Percentiles rank a stretch among this genome's conserved stretches.
Evolutionary conservation across 2,888 invertebrate genomes (phyloP).

Genomic region (Lutraria lutraria): DNA sequence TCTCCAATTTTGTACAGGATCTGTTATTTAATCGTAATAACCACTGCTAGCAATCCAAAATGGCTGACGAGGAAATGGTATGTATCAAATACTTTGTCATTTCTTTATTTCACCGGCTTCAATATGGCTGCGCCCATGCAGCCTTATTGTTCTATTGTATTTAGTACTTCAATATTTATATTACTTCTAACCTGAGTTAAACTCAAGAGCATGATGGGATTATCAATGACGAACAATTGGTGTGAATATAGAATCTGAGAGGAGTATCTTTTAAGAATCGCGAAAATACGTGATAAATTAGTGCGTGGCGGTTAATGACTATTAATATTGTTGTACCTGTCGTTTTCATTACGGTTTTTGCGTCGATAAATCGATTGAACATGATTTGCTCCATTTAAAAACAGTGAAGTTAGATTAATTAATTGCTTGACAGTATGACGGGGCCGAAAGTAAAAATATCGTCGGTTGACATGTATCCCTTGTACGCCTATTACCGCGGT

Average conservation of each 20-base stretch:
- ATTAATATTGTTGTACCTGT: not conserved
- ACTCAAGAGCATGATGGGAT: too few species aligned
- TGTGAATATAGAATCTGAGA: not conserved
- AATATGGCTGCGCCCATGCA: slow-evolving; percentile 68
- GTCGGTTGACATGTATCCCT: too few species aligned
- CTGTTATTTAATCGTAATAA: not conserved
- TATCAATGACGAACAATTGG: too few species aligned
- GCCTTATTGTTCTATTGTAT: too few species aligned
- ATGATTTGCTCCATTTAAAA: too few species aligned
- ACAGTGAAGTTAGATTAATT: too few species aligned
- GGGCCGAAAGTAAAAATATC: too few species aligned
- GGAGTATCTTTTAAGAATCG: not conserved
- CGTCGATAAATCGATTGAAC: too few species aligned
- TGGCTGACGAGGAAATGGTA: slow-evolving; percentile 76
- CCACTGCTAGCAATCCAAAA: slow-evolving; percentile 29
- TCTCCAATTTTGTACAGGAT: not conserved
- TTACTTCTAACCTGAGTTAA: not conserved
- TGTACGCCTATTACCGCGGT: too few species aligned
- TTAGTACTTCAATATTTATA: not conserved
- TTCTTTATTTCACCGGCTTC: not conserved
- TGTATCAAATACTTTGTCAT: slow-evolving; percentile 30
- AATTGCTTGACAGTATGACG: too few species aligned
- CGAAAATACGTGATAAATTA: not conserved
- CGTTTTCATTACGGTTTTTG: too few species aligned
- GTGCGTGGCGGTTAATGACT: not conserved